Evolutionary conservation across 2,113 vertebrate genomes (phyloP).

Genomic region (Sterna hirundo): DNA sequence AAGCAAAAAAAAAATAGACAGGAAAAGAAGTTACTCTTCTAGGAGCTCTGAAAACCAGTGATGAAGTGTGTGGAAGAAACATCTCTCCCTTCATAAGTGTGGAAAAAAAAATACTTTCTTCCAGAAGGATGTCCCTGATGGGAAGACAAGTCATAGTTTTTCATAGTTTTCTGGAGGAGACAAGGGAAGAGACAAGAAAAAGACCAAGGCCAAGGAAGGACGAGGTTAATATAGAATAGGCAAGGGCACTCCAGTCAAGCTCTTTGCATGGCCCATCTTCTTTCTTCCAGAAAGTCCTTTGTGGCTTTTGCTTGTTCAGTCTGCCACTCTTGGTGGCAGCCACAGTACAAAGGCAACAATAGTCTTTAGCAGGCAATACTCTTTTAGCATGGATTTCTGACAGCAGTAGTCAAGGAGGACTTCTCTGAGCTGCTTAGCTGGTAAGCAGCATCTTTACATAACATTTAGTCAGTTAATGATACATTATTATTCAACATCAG

Average conservation of each 20-base stretch:
- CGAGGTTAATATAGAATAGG: accelerated
- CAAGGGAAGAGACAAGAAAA: neutral
- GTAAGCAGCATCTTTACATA: neutral
- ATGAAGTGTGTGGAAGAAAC: neutral
- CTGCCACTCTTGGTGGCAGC: neutral
- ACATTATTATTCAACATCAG: neutral
- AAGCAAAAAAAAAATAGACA: neutral
- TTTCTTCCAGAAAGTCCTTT: neutral
- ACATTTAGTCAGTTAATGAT: neutral
- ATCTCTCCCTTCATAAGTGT: neutral
- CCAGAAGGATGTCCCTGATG: neutral
- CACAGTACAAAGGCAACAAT: neutral
- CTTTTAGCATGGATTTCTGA: neutral
- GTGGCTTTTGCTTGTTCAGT: neutral
- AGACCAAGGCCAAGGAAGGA: neutral
- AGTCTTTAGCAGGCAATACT: neutral
- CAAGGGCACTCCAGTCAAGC: neutral
- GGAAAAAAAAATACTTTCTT: neutral
- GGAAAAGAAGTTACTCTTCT: neutral
- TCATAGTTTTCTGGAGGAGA: neutral
- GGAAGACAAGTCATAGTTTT: neutral
- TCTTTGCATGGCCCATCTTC: neutral
- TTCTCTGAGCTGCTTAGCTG: neutral
- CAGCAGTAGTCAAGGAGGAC: neutral
- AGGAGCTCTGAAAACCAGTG: neutral